A percentile compares a stretch with the other conserved stretches of the same genome.
These are phyloP conservation scores for Drosophila merina DNA, from an alignment of 2,888 invertebrate genomes.

Conservation along the genomic window DNA sequence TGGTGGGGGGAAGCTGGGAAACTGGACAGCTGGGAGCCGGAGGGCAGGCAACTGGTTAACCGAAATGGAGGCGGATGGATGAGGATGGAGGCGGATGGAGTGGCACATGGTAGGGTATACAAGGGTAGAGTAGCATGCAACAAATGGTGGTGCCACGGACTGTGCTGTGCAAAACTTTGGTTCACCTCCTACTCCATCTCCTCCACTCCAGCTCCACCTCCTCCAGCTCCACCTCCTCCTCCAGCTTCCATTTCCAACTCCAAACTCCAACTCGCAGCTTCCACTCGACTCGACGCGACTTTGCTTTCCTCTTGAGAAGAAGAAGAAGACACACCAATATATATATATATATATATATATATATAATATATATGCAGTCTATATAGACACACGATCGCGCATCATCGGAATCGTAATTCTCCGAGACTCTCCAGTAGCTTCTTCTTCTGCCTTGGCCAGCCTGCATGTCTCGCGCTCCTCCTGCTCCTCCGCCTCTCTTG, in stretches of 20 bases:
- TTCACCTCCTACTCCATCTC: neutral
- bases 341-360: slow-evolving; percentile 1
- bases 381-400: slow-evolving; percentile 59
- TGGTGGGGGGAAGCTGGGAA: slow-evolving; percentile 3
- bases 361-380: slow-evolving; percentile 12
- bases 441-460: slow-evolving; percentile 56
- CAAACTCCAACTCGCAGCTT: slow-evolving; percentile 3
- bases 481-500: slow-evolving; percentile 1
- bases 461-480: slow-evolving; percentile 45
- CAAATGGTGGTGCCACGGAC: slow-evolving; percentile 7
- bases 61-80: neutral
- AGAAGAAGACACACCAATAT: slow-evolving; percentile 16
- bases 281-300: slow-evolving; percentile 32
- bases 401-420: slow-evolving; percentile 67
- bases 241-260: neutral
- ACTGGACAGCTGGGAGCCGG: slow-evolving; percentile 21
- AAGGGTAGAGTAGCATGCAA: neutral
- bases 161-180: slow-evolving; percentile 28
- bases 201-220: slow-evolving; percentile 1
- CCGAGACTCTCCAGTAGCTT: slow-evolving; percentile 65
- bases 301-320: slow-evolving; percentile 19
- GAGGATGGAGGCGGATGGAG: slow-evolving; percentile 11
- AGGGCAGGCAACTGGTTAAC: slow-evolving; percentile 27
- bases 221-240: slow-evolving; percentile 1
- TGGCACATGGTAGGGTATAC: slow-evolving; percentile 9